Evolutionary conservation across 2,888 invertebrate genomes (phyloP).

Genomic region (Patella ulyssiponensis): DNA sequence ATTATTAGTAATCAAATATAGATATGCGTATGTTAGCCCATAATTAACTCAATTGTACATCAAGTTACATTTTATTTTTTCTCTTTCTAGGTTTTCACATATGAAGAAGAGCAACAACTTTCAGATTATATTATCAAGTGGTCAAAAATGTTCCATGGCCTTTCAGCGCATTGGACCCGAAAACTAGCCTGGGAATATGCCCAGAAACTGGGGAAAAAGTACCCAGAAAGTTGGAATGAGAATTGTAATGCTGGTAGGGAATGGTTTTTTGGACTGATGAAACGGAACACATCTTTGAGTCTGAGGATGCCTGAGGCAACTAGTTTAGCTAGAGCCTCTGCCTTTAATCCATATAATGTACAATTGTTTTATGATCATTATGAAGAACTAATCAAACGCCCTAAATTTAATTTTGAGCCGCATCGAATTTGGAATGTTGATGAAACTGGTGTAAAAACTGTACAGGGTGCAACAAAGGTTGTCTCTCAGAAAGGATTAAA

Average conservation of each 20-base stretch:
- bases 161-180: neutral
- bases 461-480: slow-evolving; percentile 18
- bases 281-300: neutral
- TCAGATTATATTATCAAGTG: neutral
- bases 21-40: too few relatives aligned
- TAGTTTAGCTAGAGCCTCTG: neutral
- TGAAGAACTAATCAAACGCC: neutral
- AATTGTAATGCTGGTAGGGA: neutral
- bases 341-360: neutral
- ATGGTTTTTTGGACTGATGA: neutral
- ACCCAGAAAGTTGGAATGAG: neutral
- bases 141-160: neutral
- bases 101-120: neutral
- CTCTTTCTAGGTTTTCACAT: neutral
- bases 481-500: slow-evolving; percentile 23
- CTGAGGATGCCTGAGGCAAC: neutral
- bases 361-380: neutral
- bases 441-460: slow-evolving; percentile 22
- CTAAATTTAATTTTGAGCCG: neutral
- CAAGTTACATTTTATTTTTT: too few relatives aligned
- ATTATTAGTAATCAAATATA: too few relatives aligned
- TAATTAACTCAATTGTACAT: too few relatives aligned
- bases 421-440: slow-evolving; percentile 19
- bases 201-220: neutral
- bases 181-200: neutral